These are phyloP conservation scores for Eulemur albifrons DNA, from an alignment of 2,797 vertebrate species.

Conservation along the genomic window DNA sequence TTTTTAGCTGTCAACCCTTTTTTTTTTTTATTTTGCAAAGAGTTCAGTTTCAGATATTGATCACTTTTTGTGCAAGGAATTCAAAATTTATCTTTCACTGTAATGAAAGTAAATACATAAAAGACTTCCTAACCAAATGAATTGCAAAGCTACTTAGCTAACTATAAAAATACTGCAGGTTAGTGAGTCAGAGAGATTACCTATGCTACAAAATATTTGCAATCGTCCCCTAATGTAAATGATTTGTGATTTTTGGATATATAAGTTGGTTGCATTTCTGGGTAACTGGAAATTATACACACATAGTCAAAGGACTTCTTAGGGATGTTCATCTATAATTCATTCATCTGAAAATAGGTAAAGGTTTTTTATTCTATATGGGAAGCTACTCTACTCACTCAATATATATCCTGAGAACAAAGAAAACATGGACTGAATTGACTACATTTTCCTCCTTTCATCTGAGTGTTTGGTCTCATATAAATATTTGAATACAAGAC, in stretches of 20 bases:
- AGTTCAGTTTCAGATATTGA: not conserved
- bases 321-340: not conserved
- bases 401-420: constrained; percentile 24
- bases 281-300: not conserved
- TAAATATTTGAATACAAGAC: constrained; percentile 4
- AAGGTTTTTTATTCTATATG: not conserved
- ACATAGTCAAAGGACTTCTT: not conserved
- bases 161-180: not conserved
- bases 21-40: not conserved
- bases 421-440: constrained; percentile 39
- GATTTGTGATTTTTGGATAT: not conserved
- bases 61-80: not conserved
- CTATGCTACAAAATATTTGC: not conserved
- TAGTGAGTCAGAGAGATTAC: not conserved
- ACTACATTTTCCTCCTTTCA: constrained; percentile 48
- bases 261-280: constrained; percentile 4
- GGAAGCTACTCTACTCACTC: not conserved
- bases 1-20: not conserved
- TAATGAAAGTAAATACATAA: not conserved
- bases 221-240: not conserved
- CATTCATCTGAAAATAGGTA: constrained; percentile 30
- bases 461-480: constrained; percentile 29
- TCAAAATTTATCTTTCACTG: not conserved
- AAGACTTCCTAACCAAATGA: not conserved
- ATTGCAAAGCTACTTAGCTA: not conserved